Conservation (phyloP, 92 coral and sea anemone genomes). For the Diadumene lineata region DNA sequence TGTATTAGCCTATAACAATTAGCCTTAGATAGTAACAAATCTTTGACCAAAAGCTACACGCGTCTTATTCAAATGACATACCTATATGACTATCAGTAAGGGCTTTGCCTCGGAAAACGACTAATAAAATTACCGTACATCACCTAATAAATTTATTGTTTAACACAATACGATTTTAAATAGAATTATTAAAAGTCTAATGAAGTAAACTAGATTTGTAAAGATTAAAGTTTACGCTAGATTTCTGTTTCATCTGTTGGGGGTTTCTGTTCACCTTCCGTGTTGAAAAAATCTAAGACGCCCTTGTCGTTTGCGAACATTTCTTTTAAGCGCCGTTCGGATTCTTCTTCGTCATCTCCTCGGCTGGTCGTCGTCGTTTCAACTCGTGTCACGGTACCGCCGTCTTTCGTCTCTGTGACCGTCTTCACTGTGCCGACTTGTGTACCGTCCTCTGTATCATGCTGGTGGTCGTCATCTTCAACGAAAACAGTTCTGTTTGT, state of each 20-base stretch:
- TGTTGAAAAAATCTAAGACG: constrained; percentile 77
- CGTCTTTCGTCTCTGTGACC: constrained; percentile 20
- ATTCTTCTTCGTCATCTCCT: constrained; percentile 44
- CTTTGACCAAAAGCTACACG: not conserved
- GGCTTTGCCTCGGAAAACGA: constrained; percentile 12
- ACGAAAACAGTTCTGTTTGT: constrained; percentile 30
- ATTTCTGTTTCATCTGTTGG: constrained; percentile 76
- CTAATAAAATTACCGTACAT: not conserved
- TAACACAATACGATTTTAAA: constrained; percentile 28
- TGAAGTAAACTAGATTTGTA: not conserved
- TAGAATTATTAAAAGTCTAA: constrained; percentile 17
- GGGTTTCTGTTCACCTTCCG: constrained; percentile 36
- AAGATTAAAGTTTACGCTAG: constrained; percentile 22
- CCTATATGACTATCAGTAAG: not conserved
- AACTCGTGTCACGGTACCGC: constrained; percentile 23
- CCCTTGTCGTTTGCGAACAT: constrained; percentile 91
- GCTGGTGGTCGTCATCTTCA: constrained; percentile 10
- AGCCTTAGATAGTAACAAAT: not conserved
- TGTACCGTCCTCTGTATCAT: too few relatives aligned
- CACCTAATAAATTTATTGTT: constrained; percentile 25
- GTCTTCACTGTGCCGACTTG: constrained; percentile 17
- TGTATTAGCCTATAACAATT: not conserved
- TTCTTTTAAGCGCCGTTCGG: constrained; percentile 75
- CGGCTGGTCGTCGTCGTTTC: constrained; percentile 52
- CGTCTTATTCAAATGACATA: not conserved